phyloP scores from a whole-genome alignment of 2,888 invertebrate species.

The Acleris cristana region DNA sequence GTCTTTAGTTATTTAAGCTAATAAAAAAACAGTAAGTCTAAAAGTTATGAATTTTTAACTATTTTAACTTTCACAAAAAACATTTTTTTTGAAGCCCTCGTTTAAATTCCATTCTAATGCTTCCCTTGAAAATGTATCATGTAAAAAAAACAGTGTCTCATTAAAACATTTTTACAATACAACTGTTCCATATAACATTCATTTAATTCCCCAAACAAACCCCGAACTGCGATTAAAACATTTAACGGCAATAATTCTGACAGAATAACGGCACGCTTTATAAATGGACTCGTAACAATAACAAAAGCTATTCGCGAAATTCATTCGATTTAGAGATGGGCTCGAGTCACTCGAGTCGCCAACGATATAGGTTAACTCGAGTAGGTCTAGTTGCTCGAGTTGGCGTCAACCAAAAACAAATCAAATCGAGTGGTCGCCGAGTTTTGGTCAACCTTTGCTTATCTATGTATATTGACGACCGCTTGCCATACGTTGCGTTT shows the following conservation, averaged over 20 bases:
- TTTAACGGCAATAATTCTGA: slow-evolving; percentile 35
- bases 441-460: too few species aligned
- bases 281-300: slow-evolving; percentile 31
- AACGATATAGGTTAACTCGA: background rate
- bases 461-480: too few species aligned
- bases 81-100: too few species aligned
- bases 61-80: too few species aligned
- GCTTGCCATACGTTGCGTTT: too few species aligned
- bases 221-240: slow-evolving; percentile 36
- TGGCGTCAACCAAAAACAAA: too few species aligned
- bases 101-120: too few species aligned
- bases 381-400: background rate
- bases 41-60: too few species aligned
- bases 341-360: background rate
- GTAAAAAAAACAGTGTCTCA: background rate
- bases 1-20: too few species aligned
- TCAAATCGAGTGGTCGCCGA: too few species aligned
- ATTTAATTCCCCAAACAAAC: slow-evolving; percentile 28
- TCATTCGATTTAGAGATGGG: slow-evolving; percentile 23
- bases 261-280: slow-evolving; percentile 27
- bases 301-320: slow-evolving; percentile 35
- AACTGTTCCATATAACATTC: slow-evolving; percentile 7
- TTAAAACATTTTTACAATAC: background rate
- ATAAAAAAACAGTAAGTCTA: too few species aligned
- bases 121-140: background rate